These are phyloP conservation scores for Pissodes strobi DNA, from an alignment of 1,140 invertebrate species.

Conservation along the genomic window DNA sequence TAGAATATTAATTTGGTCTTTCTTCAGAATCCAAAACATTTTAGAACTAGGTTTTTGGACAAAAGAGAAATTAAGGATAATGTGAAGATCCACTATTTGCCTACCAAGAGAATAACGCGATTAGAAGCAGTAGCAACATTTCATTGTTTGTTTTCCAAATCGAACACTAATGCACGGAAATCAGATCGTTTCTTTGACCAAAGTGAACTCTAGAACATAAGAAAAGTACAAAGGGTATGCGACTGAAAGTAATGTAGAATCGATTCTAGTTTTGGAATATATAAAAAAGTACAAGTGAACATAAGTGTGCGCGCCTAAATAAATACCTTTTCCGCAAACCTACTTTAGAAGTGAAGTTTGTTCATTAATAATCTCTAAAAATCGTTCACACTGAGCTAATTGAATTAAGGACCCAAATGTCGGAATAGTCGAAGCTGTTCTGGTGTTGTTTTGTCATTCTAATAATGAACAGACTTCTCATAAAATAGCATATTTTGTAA, in stretches of 20 bases:
- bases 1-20: too few species aligned
- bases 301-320: constrained; percentile 15
- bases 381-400: not conserved
- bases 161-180: not conserved
- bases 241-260: constrained; percentile 29
- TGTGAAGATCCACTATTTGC: too few species aligned
- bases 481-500: constrained; percentile 3
- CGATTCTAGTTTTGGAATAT: constrained; percentile 25
- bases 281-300: constrained; percentile 3
- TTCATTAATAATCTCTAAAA: not conserved
- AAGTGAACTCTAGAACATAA: constrained; percentile 16
- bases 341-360: not conserved
- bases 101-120: too few species aligned
- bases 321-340: constrained; percentile 4
- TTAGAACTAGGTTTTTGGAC: too few species aligned
- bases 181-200: constrained; percentile 19
- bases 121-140: not conserved
- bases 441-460: too few species aligned
- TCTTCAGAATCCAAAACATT: too few species aligned
- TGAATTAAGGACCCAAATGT: not conserved
- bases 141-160: not conserved
- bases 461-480: constrained; percentile 1
- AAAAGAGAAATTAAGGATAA: too few species aligned
- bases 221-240: constrained; percentile 31
- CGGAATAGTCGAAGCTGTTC: not conserved